A percentile compares a stretch with the other conserved stretches of the same genome.
Evolutionary conservation across 2,113 vertebrate species (phyloP).

Genomic region (Mustela nigripes): DNA sequence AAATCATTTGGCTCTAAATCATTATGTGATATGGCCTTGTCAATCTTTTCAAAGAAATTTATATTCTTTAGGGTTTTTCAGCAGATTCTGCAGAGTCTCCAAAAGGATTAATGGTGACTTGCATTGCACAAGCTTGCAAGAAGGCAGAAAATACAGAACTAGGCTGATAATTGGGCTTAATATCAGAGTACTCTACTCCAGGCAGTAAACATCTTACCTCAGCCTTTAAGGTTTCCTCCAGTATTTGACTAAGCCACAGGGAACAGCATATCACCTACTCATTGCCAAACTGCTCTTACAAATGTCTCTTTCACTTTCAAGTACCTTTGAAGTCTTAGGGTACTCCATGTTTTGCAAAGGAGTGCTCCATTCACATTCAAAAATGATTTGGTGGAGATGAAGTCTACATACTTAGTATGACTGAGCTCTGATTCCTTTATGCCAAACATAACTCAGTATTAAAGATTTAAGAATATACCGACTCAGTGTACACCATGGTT

Average conservation of each 20-base stretch:
- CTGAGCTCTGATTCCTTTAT: not conserved
- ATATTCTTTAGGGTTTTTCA: slow-evolving; percentile 70
- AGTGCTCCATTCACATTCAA: slow-evolving; percentile 37
- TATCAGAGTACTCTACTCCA: not conserved
- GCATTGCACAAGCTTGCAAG: not conserved
- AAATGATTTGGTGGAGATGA: not conserved
- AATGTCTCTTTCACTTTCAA: slow-evolving; percentile 60
- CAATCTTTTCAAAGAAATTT: slow-evolving; percentile 75
- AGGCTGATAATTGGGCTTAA: not conserved
- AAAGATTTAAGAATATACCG: not conserved
- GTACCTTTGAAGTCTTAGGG: slow-evolving; percentile 65
- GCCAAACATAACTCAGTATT: not conserved
- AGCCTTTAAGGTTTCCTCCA: slow-evolving; percentile 51
- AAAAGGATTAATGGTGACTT: slow-evolving; percentile 59
- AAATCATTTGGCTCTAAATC: slow-evolving; percentile 73
- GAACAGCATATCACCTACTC: not conserved
- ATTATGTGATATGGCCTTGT: slow-evolving; percentile 67
- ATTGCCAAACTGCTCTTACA: slow-evolving; percentile 56
- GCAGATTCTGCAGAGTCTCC: slow-evolving; percentile 46
- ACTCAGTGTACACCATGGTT: not conserved
- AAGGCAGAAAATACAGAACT: not conserved
- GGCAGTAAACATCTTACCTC: slow-evolving; percentile 43
- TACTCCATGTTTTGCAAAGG: slow-evolving; percentile 61
- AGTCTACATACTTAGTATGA: slow-evolving; percentile 35
- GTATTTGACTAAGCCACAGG: slow-evolving; percentile 48